A percentile compares a stretch with the other conserved stretches of the same genome.
These are phyloP conservation scores for Acanthaster planci DNA, from an alignment of 35 echinoderm and acorn worm species.

Conservation along the genomic window DNA sequence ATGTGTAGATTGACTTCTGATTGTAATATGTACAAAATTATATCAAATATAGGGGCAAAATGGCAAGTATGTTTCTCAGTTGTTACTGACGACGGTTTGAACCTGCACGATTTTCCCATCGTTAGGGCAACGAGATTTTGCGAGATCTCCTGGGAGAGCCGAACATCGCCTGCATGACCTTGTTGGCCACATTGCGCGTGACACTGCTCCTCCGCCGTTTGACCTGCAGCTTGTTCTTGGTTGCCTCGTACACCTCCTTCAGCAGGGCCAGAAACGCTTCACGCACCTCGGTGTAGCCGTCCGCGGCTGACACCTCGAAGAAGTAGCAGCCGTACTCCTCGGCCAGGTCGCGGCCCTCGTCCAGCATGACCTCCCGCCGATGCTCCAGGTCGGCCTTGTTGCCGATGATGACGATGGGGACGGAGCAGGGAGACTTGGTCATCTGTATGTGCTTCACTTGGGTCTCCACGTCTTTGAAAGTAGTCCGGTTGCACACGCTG, in stretches of 20 bases:
- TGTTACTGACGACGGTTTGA: no score
- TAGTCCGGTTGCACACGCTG: constrained; percentile 76
- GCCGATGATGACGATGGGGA: constrained; percentile 80
- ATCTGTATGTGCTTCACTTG: constrained; percentile 65
- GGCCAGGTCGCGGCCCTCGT: constrained; percentile 73
- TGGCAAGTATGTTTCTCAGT: no score
- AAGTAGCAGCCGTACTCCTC: constrained; percentile 88
- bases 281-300: constrained; percentile 70
- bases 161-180: constrained; percentile 84
- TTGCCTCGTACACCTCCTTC: constrained; percentile 45
- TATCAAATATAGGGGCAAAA: no score
- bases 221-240: constrained; percentile 68
- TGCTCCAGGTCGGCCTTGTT: constrained; percentile 88
- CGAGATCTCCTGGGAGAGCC: constrained; percentile 74
- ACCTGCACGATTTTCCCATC: not conserved
- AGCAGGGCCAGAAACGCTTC: constrained; percentile 68
- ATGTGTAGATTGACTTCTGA: no score
- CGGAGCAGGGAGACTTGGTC: constrained; percentile 50
- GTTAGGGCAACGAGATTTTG: constrained; percentile 78
- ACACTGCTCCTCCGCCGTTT: constrained; percentile 82
- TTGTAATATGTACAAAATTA: no score
- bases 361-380: constrained; percentile 52
- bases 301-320: constrained; percentile 87
- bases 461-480: constrained; percentile 59
- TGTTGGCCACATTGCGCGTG: constrained; percentile 79